phyloP scores from a whole-genome alignment of 2,888 invertebrate genomes.

The Cerastis leucographa region DNA sequence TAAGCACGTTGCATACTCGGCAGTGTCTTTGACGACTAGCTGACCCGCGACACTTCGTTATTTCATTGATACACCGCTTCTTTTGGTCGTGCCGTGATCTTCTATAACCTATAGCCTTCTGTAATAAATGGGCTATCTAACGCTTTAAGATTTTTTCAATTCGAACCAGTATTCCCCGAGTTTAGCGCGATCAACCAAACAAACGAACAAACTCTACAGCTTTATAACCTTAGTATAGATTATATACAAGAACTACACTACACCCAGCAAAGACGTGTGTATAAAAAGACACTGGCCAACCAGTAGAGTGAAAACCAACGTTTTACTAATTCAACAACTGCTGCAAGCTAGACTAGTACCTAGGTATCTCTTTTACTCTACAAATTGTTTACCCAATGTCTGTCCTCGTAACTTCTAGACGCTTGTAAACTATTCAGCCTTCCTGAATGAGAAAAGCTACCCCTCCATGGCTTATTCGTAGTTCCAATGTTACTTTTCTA shows the following conservation, averaged over 20 bases:
- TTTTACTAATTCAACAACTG: conserved; percentile 37
- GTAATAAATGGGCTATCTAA: too few species aligned
- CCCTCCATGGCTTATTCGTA: neutral
- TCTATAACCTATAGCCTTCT: too few species aligned
- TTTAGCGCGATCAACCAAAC: too few species aligned
- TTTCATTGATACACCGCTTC: too few species aligned
- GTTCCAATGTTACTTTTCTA: neutral
- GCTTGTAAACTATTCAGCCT: conserved; percentile 38
- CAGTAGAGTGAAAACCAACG: neutral
- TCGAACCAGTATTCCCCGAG: too few species aligned
- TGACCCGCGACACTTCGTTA: too few species aligned
- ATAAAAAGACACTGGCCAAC: neutral
- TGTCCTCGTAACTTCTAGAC: conserved; percentile 33
- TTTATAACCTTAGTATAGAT: neutral
- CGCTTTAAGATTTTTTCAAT: too few species aligned
- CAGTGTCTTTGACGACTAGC: neutral
- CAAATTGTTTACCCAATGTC: conserved; percentile 30
- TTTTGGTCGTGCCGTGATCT: too few species aligned
- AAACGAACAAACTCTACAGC: too few species aligned
- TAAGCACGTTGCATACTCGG: neutral
- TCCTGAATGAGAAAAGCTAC: conserved; percentile 5
- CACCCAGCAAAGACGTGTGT: neutral
- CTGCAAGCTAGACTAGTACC: neutral
- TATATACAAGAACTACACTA: neutral
- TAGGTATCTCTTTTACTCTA: conserved; percentile 1